Evolutionary conservation across 2,888 invertebrate genomes (phyloP).

Genomic region (Hyalella azteca): DNA sequence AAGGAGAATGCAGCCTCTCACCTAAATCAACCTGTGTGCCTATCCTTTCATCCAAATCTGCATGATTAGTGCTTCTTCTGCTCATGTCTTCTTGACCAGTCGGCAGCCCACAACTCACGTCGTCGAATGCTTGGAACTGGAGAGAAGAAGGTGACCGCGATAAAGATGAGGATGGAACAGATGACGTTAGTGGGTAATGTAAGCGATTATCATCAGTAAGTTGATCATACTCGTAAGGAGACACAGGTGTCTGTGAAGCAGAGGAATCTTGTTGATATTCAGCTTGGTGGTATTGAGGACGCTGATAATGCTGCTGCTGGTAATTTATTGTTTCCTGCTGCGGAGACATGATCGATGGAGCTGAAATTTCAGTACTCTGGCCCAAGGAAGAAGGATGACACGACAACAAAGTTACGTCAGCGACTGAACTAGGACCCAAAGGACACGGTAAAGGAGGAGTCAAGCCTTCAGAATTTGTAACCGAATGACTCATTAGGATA

Average conservation of each 20-base stretch:
- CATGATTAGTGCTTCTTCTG: neutral
- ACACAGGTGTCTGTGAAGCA: neutral
- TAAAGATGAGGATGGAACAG: neutral
- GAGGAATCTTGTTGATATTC: slow-evolving; percentile 25
- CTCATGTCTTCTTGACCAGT: neutral
- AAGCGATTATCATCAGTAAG: neutral
- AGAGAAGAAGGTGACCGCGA: neutral
- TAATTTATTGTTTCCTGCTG: neutral
- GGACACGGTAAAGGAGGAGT: slow-evolving; percentile 7
- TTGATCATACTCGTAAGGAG: neutral
- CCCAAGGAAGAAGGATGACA: slow-evolving; percentile 19
- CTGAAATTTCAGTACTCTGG: neutral
- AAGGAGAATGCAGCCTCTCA: neutral
- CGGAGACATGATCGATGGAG: neutral
- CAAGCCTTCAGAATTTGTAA: neutral
- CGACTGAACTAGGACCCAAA: slow-evolving; percentile 10
- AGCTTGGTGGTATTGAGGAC: neutral
- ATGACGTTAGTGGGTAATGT: slow-evolving; percentile 10
- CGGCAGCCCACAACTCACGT: neutral
- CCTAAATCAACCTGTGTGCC: slow-evolving; percentile 7
- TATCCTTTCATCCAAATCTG: neutral
- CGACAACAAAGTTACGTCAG: slow-evolving; percentile 1
- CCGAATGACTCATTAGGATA: neutral
- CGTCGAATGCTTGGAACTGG: neutral
- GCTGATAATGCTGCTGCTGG: neutral